Base-by-base conservation (phyloP, 2,797 vertebrate genomes). In the Siniperca undulata region DNA sequence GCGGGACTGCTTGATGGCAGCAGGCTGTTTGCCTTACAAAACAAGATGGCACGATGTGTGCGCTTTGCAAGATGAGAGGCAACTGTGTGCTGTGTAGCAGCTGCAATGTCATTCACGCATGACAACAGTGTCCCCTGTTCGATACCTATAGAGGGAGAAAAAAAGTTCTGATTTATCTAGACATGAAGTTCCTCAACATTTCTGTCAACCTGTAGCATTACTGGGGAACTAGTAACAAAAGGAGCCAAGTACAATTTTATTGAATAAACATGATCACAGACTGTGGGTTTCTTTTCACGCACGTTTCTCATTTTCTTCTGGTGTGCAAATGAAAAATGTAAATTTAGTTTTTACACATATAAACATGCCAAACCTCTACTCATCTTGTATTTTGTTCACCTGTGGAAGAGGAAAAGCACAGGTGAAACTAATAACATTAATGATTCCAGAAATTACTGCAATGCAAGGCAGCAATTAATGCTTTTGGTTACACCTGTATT, bases 21-120 rank as follows among this genome's bases (percentile, higher is more conserved):
- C 79, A 99, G 90, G 48, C 77, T 71, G n/a, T 91, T 96, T 7
- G 91, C 94, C 70, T 93, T 94, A 87, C 97, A 98, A 90, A 99
- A 99, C 65, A 99, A 89, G 92, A 99, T 93, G 76, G 98, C 98
- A 0, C 98, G 96, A 17, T 97, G 96, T 0, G 98, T 98, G 38
- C 97, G 94, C 89, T 96, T 97, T 0, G 95, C 96, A 4, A 99
- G 93, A 79, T 99, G 98, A 81, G 91, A 78, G 0, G 97, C 94
- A 1, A 97, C 92, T 0, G 95, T 86, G 7, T 99, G 96, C 85
- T 99, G 98, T 0, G 94, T 88, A 0, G 96, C 95, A 20, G 98
- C 97, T 30, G 97, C 98, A 4, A 99, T 94, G 80, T 99, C 97
- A 42, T 94, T 93, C 40, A 93, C 96, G 22, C 97, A 97, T 1